Evolutionary conservation across 2,797 vertebrate species (phyloP).

Genomic region (Brachymystax lenok): DNA sequence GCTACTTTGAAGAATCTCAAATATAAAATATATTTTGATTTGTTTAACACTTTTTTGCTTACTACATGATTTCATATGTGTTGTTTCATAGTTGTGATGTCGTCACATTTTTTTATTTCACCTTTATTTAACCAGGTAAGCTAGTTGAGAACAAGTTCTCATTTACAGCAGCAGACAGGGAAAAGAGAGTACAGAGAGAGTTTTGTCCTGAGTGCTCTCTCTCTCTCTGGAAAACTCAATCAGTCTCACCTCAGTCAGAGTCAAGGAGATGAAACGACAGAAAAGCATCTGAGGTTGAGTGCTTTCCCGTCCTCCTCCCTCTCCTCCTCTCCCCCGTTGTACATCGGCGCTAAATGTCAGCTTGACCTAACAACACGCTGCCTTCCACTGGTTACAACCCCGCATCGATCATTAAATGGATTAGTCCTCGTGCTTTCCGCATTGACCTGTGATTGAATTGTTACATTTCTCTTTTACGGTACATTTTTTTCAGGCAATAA

Average conservation of each 20-base stretch:
- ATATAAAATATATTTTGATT: no score
- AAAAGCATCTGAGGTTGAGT: slow-evolving; percentile 25
- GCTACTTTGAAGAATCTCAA: no score
- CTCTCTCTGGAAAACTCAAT: slow-evolving; percentile 53
- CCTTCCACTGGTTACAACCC: slow-evolving; percentile 25
- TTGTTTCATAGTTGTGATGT: no score
- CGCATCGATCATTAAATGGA: slow-evolving; percentile 57
- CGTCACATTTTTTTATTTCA: no score
- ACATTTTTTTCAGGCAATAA: slow-evolving; percentile 17
- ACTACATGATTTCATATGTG: no score
- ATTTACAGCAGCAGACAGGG: neutral
- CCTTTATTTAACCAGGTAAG: no score
- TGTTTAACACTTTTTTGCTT: no score
- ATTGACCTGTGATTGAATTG: slow-evolving; percentile 51
- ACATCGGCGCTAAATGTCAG: slow-evolving; percentile 57
- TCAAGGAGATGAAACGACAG: slow-evolving; percentile 31
- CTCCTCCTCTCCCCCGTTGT: slow-evolving; percentile 9
- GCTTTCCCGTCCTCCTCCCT: slow-evolving; percentile 7
- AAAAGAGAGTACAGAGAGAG: slow-evolving; percentile 16
- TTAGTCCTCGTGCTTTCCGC: slow-evolving; percentile 25
- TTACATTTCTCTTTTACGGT: slow-evolving; percentile 31
- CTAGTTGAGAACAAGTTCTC: no score
- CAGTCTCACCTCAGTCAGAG: slow-evolving; percentile 39
- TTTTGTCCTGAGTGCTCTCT: slow-evolving; percentile 19
- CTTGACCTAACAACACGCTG: slow-evolving; percentile 51